Conservation (phyloP, 2,113 vertebrate genomes). For the Saccopteryx leptura region DNA sequence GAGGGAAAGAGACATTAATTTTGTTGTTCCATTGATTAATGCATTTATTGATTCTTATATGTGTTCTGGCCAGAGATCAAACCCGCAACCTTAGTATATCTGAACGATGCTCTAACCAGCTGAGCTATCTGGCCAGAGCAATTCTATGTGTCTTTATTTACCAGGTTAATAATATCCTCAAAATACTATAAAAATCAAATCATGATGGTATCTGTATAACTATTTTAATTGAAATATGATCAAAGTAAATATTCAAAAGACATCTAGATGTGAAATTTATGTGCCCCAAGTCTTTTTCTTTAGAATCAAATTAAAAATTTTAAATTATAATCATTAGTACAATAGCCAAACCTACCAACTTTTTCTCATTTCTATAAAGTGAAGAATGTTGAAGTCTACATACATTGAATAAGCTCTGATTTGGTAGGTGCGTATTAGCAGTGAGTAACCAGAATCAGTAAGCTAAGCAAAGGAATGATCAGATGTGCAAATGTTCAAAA, state of each 20-base stretch:
- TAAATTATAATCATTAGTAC: background rate
- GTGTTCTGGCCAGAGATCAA: no score
- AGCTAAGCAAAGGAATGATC: background rate
- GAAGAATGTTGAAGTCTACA: background rate
- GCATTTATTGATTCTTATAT: no score
- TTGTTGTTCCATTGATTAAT: no score
- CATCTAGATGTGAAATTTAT: background rate
- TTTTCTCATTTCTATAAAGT: background rate
- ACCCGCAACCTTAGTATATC: no score
- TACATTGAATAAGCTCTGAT: background rate
- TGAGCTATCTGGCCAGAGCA: no score
- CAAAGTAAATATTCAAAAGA: slow-evolving; percentile 12
- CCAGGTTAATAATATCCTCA: background rate
- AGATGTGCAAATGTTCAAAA: background rate
- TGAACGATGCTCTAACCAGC: no score
- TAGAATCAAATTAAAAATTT: background rate
- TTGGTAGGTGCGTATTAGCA: background rate
- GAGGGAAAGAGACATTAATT: no score
- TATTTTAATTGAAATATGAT: background rate
- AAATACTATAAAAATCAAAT: background rate
- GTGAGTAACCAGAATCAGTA: background rate
- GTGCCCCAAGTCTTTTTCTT: slow-evolving; percentile 26
- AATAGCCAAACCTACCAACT: background rate
- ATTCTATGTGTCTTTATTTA: background rate
- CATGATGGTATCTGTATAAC: background rate